phyloP scores from a whole-genome alignment of 2,888 invertebrate genomes.

The Amiota mariae region DNA sequence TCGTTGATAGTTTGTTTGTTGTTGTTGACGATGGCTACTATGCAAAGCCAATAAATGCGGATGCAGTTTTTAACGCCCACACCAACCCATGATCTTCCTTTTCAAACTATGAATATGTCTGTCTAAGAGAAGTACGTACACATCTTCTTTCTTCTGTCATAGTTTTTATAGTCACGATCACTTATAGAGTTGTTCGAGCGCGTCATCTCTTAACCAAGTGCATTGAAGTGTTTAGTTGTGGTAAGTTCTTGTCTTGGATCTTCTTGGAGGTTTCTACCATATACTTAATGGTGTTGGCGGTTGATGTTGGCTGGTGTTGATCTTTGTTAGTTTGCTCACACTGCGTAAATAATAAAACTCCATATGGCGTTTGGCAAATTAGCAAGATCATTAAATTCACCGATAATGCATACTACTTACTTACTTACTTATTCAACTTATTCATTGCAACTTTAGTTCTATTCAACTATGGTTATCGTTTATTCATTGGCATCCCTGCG shows the following conservation, averaged over 20 bases:
- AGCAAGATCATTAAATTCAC: constrained; percentile 58
- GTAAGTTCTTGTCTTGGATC: not conserved
- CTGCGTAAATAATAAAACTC: constrained; percentile 31
- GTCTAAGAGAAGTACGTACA: not conserved
- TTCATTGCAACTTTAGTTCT: too few relatives aligned
- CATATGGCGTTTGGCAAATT: constrained; percentile 61
- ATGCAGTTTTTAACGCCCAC: constrained; percentile 11
- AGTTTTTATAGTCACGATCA: constrained; percentile 2
- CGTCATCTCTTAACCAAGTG: not conserved
- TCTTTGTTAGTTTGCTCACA: not conserved
- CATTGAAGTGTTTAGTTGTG: constrained; percentile 12
- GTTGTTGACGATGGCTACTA: not conserved
- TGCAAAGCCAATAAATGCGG: constrained; percentile 14
- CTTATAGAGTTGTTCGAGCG: constrained; percentile 21
- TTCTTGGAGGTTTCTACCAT: not conserved
- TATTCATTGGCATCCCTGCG: constrained; percentile 33
- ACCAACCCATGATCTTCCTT: too few relatives aligned
- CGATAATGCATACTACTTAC: not conserved
- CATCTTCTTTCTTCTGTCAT: not conserved
- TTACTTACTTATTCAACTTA: too few relatives aligned
- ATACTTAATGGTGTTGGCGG: not conserved
- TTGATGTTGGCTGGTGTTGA: not conserved
- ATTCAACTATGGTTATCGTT: constrained; percentile 22
- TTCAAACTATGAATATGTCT: constrained; percentile 7
- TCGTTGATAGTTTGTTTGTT: not conserved